A percentile compares a stretch with the other conserved stretches of the same genome.
phyloP scores from a whole-genome alignment of 2,113 vertebrate species.

The Myocastor coypus region DNA sequence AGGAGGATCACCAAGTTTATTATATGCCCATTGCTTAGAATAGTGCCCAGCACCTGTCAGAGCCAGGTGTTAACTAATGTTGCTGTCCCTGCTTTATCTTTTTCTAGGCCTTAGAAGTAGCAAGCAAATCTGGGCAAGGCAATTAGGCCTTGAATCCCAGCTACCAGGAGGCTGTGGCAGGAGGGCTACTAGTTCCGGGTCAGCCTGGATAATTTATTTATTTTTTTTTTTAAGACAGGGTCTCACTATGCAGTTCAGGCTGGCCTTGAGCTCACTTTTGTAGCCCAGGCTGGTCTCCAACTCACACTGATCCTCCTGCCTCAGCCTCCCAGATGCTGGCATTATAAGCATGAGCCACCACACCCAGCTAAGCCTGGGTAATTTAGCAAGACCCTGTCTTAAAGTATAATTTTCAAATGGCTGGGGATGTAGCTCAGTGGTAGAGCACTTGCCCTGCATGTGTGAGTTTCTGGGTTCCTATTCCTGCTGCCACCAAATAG shows the following conservation, averaged over 20 bases:
- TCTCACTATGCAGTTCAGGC: too few relatives aligned
- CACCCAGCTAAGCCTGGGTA: background rate
- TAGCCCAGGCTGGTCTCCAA: too few relatives aligned
- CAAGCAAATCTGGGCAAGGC: background rate
- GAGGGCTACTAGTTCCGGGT: background rate
- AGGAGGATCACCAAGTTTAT: background rate
- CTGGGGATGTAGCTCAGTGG: background rate
- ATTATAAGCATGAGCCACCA: too few relatives aligned
- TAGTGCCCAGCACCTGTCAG: background rate
- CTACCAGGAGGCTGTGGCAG: background rate
- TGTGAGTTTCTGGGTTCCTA: background rate
- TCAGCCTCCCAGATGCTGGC: too few relatives aligned
- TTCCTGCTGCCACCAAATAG: background rate
- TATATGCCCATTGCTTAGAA: background rate
- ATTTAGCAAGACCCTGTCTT: background rate
- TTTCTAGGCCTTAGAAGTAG: constrained; percentile 2
- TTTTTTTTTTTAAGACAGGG: too few relatives aligned
- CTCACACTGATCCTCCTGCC: too few relatives aligned
- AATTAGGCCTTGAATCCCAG: background rate
- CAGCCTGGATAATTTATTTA: background rate
- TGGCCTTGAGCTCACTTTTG: too few relatives aligned
- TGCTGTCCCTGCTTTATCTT: background rate
- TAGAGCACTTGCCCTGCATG: background rate
- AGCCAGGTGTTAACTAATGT: background rate
- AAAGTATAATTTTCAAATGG: background rate